phyloP scores from a whole-genome alignment of 2,888 invertebrate species.

The Agrilus mali region DNA sequence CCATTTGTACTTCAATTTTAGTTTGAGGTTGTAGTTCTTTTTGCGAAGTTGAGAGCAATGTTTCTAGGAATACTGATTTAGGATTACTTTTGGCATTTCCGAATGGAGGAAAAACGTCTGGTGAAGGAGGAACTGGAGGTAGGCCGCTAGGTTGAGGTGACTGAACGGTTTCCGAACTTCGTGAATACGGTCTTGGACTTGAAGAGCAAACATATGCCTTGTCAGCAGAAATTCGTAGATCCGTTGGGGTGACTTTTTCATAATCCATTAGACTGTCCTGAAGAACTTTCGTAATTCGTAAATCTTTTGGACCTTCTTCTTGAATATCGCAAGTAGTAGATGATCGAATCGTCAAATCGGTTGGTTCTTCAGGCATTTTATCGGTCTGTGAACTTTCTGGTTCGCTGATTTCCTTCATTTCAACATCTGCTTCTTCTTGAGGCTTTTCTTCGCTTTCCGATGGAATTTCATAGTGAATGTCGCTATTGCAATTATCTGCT shows the following conservation, averaged over 20 bases:
- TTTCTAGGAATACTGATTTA: conserved; percentile 47
- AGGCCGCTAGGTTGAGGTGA: conserved; percentile 63
- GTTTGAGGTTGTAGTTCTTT: conserved; percentile 35
- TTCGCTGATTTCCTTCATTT: too few species aligned
- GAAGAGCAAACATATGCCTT: conserved; percentile 27
- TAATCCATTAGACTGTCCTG: background rate
- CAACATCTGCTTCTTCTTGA: too few species aligned
- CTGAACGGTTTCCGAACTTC: conserved; percentile 59
- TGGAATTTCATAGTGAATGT: background rate
- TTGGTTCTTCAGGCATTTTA: too few species aligned
- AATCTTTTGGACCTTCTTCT: conserved; percentile 22
- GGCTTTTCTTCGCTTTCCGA: too few species aligned
- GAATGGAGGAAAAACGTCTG: conserved; percentile 42
- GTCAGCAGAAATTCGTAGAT: conserved; percentile 43
- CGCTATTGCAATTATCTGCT: background rate
- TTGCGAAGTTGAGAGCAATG: conserved; percentile 43
- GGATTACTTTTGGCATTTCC: conserved; percentile 24
- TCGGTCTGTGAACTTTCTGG: too few species aligned
- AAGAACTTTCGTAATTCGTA: conserved; percentile 17
- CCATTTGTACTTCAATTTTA: conserved; percentile 42
- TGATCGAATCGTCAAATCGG: too few species aligned
- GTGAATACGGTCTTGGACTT: conserved; percentile 47
- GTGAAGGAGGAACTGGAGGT: conserved; percentile 56
- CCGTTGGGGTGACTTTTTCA: conserved; percentile 30
- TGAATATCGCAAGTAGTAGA: background rate